Evolutionary conservation across 2,113 vertebrate species (phyloP).

Genomic region (Mormyrus iriodes): DNA sequence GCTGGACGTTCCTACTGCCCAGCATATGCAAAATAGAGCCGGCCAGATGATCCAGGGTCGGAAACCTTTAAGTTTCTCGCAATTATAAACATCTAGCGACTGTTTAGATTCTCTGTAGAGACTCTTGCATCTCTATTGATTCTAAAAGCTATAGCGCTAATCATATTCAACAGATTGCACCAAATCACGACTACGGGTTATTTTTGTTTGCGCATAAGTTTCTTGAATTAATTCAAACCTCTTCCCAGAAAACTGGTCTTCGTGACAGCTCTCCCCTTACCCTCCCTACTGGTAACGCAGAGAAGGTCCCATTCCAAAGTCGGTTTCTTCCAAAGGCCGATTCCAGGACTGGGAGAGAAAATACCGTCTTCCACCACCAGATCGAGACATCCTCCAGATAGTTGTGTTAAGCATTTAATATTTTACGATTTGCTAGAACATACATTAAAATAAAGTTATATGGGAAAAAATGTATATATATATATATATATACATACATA

Average conservation of each 20-base stretch:
- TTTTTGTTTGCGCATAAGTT: background rate
- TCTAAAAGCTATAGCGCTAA: background rate
- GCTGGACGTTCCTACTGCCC: background rate
- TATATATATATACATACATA: too few species aligned
- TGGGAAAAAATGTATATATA: too few species aligned
- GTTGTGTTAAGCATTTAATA: background rate
- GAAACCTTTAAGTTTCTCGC: background rate
- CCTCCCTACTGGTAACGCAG: background rate
- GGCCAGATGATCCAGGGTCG: background rate
- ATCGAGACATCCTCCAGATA: background rate
- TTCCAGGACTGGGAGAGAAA: background rate
- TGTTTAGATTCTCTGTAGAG: background rate
- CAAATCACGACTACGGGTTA: background rate
- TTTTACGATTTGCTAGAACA: background rate
- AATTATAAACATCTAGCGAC: background rate
- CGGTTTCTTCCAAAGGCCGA: background rate
- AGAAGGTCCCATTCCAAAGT: background rate
- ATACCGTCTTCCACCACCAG: background rate
- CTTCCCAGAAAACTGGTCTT: background rate
- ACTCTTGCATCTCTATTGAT: background rate
- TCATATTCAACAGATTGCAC: background rate
- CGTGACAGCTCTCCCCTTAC: background rate
- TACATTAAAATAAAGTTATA: background rate
- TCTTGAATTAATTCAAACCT: background rate
- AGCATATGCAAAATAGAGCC: background rate